Conservation (phyloP, 2,113 vertebrate species). For the Chiloscyllium plagiosum region DNA sequence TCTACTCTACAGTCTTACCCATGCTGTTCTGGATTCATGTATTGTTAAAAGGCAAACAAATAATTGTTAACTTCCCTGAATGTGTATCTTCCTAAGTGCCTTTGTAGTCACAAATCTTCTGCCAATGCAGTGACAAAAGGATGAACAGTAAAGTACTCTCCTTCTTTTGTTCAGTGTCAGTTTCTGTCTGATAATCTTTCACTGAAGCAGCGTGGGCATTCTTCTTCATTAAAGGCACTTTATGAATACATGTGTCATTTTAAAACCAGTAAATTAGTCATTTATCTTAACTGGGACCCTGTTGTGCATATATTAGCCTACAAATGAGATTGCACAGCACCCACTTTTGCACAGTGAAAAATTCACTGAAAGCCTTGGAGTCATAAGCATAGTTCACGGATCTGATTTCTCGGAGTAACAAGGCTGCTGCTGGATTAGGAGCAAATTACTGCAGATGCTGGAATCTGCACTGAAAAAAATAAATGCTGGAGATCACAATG, state of each 20-base stretch:
- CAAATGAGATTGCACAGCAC: neutral
- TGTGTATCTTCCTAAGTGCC: neutral
- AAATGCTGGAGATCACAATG: too few species aligned
- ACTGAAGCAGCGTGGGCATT: neutral
- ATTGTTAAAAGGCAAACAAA: neutral
- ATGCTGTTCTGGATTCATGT: neutral
- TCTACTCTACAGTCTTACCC: neutral
- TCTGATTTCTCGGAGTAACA: neutral
- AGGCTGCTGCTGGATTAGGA: neutral
- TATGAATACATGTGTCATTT: neutral
- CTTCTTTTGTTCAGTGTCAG: neutral
- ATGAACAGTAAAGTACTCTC: neutral
- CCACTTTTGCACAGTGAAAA: neutral
- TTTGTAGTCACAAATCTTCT: neutral
- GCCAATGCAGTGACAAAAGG: neutral
- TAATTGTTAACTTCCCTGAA: neutral
- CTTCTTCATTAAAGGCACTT: neutral
- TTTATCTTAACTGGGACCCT: neutral
- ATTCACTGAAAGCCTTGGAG: neutral
- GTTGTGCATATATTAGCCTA: neutral
- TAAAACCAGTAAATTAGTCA: neutral
- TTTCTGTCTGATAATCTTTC: neutral
- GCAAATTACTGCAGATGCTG: too few species aligned
- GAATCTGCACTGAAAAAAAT: too few species aligned
- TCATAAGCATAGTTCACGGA: fast-evolving